phyloP scores from a whole-genome alignment of 2,797 vertebrate species.

The Gallinago nigripennis region DNA sequence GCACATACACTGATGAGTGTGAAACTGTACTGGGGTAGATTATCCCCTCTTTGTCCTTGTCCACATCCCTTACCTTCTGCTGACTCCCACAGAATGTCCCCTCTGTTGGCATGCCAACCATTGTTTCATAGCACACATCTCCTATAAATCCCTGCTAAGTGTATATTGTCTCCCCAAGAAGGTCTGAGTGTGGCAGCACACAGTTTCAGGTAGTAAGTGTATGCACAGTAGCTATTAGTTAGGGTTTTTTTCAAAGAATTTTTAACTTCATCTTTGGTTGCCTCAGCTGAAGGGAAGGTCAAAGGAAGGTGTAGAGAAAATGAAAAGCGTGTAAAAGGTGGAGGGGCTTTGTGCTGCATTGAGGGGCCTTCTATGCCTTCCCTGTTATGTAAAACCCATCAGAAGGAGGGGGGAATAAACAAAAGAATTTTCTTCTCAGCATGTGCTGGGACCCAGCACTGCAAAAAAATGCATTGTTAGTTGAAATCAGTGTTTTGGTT shows the following conservation, averaged over 20 bases:
- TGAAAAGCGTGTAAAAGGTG: not conserved
- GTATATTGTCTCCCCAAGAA: not conserved
- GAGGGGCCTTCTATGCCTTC: not conserved
- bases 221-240: not conserved
- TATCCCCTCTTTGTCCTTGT: not conserved
- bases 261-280: not conserved
- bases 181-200: fast-evolving
- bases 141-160: not conserved
- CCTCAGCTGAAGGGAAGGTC: not conserved
- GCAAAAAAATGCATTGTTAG: constrained; percentile 46
- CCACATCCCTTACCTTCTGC: not conserved
- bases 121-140: not conserved
- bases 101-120: not conserved
- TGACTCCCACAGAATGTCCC: not conserved
- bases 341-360: not conserved
- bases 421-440: constrained; percentile 26
- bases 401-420: not conserved
- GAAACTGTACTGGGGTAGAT: not conserved
- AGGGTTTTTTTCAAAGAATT: not conserved
- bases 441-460: not conserved
- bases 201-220: not conserved
- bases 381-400: not conserved
- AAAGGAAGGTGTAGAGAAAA: not conserved
- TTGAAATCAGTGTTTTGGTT: constrained; percentile 53
- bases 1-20: not conserved